These are phyloP conservation scores for Drosophila setosimentum DNA, from an alignment of 2,888 invertebrate species.

Conservation along the genomic window DNA sequence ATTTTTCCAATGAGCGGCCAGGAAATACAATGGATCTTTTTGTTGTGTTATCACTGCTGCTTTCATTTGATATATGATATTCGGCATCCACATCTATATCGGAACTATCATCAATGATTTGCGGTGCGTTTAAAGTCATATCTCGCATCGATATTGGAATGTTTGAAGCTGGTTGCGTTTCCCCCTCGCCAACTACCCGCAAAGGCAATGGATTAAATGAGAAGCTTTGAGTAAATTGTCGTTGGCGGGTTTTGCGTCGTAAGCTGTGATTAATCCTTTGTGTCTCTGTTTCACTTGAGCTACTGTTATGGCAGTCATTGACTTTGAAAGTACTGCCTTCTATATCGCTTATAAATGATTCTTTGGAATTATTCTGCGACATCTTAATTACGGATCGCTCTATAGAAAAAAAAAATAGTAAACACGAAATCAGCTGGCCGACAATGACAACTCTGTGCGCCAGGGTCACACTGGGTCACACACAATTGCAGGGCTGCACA, in stretches of 20 bases:
- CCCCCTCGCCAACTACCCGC: conserved; percentile 24
- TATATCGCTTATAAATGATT: neutral
- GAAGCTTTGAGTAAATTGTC: conserved; percentile 42
- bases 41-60: conserved; percentile 49
- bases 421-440: conserved; percentile 44
- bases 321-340: neutral
- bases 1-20: conserved; percentile 42
- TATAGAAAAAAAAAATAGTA: neutral
- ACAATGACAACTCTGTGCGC: conserved; percentile 17
- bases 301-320: conserved; percentile 16
- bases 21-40: conserved; percentile 40
- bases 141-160: conserved; percentile 48
- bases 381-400: conserved; percentile 33
- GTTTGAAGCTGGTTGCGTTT: conserved; percentile 5
- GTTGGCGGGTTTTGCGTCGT: conserved; percentile 40
- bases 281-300: conserved; percentile 48
- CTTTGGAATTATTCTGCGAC: conserved; percentile 29
- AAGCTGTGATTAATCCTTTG: conserved; percentile 44
- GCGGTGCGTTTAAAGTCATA: conserved; percentile 46
- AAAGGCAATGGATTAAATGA: conserved; percentile 57
- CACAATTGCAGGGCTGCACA: conserved; percentile 14
- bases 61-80: conserved; percentile 64
- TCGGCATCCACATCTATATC: conserved; percentile 59
- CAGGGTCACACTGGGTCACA: conserved; percentile 25
- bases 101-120: conserved; percentile 56